phyloP scores from a whole-genome alignment of 2,113 vertebrate species.

The Stomatorhinus ivindoensis region DNA sequence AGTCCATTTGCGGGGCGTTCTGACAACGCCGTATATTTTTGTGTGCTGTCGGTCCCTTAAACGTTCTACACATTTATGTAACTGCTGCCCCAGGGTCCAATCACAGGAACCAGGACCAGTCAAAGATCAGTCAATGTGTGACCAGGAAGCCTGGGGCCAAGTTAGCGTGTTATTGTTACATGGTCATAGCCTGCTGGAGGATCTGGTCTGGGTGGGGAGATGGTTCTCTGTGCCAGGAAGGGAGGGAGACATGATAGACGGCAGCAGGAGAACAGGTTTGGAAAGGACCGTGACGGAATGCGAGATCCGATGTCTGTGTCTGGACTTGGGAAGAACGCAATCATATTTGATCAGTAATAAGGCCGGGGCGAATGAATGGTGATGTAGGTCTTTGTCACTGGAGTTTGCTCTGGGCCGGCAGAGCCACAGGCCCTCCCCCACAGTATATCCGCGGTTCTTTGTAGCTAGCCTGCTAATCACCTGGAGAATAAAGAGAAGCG shows the following conservation, averaged over 20 bases:
- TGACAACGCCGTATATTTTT: background rate
- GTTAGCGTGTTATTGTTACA: background rate
- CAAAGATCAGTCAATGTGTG: background rate
- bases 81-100: background rate
- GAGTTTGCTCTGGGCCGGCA: background rate
- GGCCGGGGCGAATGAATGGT: background rate
- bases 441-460: background rate
- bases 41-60: no score
- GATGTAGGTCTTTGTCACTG: background rate
- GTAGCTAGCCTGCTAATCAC: background rate
- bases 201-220: background rate
- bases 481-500: background rate
- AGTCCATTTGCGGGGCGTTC: no score
- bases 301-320: background rate
- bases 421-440: background rate
- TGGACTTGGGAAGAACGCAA: background rate
- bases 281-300: background rate
- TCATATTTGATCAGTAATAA: background rate
- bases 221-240: background rate
- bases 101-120: background rate
- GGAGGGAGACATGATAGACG: background rate
- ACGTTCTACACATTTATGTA: background rate
- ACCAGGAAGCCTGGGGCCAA: background rate
- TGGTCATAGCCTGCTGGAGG: background rate
- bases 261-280: background rate